Base-by-base conservation (phyloP, 2,888 invertebrate genomes). In the Ormyrus pomaceus region DNA sequence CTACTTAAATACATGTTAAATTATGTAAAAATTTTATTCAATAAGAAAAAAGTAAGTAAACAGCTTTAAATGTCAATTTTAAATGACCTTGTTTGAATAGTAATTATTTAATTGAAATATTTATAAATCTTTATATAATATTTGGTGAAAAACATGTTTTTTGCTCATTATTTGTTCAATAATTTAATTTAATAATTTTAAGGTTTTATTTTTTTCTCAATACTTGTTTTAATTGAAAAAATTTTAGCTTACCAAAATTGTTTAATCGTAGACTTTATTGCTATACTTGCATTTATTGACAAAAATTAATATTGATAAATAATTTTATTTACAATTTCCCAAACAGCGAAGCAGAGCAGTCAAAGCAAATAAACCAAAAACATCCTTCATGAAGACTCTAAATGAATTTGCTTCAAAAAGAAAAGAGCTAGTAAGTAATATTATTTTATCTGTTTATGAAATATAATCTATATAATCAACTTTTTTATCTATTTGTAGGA, bases 401-500 rank as follows among this genome's bases (percentile, higher is more conserved):
- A 59, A 70, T 76, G 34, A 76, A 11, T 82, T 79, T 61, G 64
- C 82, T 53, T 2, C 53, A 11, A 58, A 55, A 34, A 80, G 80
- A 10, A 50, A 56, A 34, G 76, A 69, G 10, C 59, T 79, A 59
- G 82, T 82, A 76, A 77, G 79, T 13, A 13, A 34, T 51, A 8
- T 59, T 7, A 45, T 13, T 59, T 46, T 6, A 68, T 59, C 58
- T 50, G 0, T 46, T 69, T 61, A 64, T 45, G 2, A 55, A 73
- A 50, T 4, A 34, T 62, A 45, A 56, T 62, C 19, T 8, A 34
- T 50, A 1, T 13, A 65, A 66, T 68, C 64, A 74, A 69, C 50
- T 65, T 48, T 8, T 19, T 65, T 66, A 9, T 34, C 19, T 70
- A 7, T 19, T 61, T 53, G 19, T 19, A 79, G 81, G 76, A 82